phyloP scores from a whole-genome alignment of 2,113 vertebrate species.

The Oncorhynchus nerka region DNA sequence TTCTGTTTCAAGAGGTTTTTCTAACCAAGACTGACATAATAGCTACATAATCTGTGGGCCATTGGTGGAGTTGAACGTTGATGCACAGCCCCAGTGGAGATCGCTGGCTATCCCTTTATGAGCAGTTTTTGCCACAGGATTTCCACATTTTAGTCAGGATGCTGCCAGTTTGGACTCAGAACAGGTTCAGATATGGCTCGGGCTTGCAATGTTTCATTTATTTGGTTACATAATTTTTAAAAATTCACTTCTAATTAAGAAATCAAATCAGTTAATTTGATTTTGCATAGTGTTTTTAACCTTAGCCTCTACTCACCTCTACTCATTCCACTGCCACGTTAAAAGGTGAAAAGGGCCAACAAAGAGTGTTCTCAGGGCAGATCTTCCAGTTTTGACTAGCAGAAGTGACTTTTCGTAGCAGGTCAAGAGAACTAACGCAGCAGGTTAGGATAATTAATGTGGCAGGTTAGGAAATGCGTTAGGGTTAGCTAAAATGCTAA shows the following conservation, averaged over 20 bases:
- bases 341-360: background rate
- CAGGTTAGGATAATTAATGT: too few relatives aligned
- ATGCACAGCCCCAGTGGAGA: constrained; percentile 27
- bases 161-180: constrained; percentile 6
- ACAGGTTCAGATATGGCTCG: constrained; percentile 1
- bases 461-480: too few relatives aligned
- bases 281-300: background rate
- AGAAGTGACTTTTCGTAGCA: too few relatives aligned
- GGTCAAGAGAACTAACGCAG: too few relatives aligned
- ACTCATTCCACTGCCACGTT: background rate
- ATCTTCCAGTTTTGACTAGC: too few relatives aligned
- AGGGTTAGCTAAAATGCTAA: too few relatives aligned
- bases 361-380: too few relatives aligned
- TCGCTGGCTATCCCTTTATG: constrained; percentile 20
- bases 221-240: background rate
- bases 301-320: background rate
- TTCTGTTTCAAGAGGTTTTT: too few relatives aligned
- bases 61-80: constrained; percentile 39
- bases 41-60: constrained; percentile 44
- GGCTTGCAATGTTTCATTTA: background rate
- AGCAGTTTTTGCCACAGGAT: constrained; percentile 29
- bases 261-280: background rate
- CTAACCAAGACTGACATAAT: constrained; percentile 42
- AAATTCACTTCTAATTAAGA: background rate
- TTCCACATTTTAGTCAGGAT: constrained; percentile 30